Conservation (phyloP, 2,113 vertebrate species). For the Smithornis capensis region DNA sequence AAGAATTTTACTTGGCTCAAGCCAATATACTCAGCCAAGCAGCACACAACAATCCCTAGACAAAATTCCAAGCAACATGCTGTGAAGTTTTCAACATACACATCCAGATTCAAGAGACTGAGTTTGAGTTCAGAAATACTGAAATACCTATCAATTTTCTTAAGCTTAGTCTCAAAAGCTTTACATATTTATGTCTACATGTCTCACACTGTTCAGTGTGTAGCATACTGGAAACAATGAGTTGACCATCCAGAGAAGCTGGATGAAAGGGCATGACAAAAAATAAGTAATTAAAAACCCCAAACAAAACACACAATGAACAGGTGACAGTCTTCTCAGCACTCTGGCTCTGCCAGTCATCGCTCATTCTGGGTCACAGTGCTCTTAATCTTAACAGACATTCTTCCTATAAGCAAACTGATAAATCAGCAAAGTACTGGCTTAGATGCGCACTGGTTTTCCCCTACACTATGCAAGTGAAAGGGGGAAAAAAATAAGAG, state of each 20-base stretch:
- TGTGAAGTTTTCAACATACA: neutral
- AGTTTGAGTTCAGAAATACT: neutral
- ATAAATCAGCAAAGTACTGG: neutral
- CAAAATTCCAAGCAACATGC: neutral
- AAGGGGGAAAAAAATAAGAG: rapidly evolving
- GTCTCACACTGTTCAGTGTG: neutral
- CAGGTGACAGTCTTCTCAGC: neutral
- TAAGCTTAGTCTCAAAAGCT: neutral
- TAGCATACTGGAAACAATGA: neutral
- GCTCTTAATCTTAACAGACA: neutral
- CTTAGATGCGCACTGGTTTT: neutral
- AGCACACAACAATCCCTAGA: neutral
- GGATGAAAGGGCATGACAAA: neutral
- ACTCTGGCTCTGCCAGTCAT: neutral
- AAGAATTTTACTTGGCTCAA: neutral
- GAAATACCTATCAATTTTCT: neutral
- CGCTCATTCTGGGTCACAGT: neutral
- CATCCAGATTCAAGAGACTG: neutral
- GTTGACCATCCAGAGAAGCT: neutral
- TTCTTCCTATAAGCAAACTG: neutral
- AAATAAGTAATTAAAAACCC: neutral
- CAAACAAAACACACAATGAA: neutral
- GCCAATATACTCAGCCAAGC: neutral
- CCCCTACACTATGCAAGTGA: neutral
- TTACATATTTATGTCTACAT: neutral